These are phyloP conservation scores for Drosophila eohydei DNA, from an alignment of 2,888 invertebrate genomes.

Conservation along the genomic window DNA sequence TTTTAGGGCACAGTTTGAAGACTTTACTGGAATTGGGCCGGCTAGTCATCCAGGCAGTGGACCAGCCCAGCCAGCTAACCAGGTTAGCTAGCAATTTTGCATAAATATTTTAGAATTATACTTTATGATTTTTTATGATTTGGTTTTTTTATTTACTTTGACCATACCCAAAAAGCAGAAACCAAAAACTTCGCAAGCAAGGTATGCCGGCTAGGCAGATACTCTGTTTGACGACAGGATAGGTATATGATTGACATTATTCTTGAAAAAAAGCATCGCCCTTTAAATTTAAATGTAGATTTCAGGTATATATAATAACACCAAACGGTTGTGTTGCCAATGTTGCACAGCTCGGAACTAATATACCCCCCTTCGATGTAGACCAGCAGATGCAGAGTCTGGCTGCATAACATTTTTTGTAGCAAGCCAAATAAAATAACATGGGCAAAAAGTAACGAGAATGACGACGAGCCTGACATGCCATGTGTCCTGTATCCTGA, in stretches of 20 bases:
- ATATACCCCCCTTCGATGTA: neutral
- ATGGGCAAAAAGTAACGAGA: slow-evolving; percentile 53
- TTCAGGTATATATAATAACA: neutral
- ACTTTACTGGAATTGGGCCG: slow-evolving; percentile 26
- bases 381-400: slow-evolving; percentile 14
- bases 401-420: slow-evolving; percentile 48
- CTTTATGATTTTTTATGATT: slow-evolving; percentile 71
- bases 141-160: slow-evolving; percentile 60
- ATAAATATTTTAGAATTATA: slow-evolving; percentile 73
- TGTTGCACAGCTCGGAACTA: neutral
- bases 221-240: neutral
- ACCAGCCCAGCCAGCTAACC: slow-evolving; percentile 36
- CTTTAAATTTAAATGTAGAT: neutral
- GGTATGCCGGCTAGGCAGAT: neutral
- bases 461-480: slow-evolving; percentile 72
- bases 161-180: slow-evolving; percentile 6
- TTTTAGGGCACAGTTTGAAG: slow-evolving; percentile 48
- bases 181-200: neutral
- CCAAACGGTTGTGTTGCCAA: no score
- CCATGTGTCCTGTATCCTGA: slow-evolving; percentile 59
- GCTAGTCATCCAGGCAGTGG: slow-evolving; percentile 12
- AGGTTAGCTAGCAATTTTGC: slow-evolving; percentile 64
- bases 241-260: neutral
- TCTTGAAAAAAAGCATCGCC: neutral
- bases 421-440: slow-evolving; percentile 62